phyloP scores from a whole-genome alignment of 1,140 invertebrate species.

The Leptinotarsa defecta region DNA sequence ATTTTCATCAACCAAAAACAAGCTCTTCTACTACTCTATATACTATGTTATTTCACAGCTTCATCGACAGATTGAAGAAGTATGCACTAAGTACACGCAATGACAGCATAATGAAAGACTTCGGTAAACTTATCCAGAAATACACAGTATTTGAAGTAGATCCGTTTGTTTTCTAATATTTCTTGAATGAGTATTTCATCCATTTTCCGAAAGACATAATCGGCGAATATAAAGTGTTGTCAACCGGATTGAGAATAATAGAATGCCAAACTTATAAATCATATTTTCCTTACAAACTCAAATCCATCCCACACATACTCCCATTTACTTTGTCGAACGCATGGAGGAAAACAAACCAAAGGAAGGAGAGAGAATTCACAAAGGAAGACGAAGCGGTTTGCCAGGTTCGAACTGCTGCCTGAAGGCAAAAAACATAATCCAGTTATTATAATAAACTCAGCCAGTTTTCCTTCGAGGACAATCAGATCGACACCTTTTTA shows the following conservation, averaged over 20 bases:
- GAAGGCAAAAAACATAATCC: constrained; percentile 40
- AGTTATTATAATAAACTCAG: constrained; percentile 48
- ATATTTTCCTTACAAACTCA: constrained; percentile 37
- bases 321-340: constrained; percentile 11
- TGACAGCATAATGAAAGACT: background rate
- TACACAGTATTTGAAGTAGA: constrained; percentile 12
- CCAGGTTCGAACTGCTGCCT: constrained; percentile 29
- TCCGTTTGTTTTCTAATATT: constrained; percentile 19
- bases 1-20: no score
- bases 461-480: constrained; percentile 36
- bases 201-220: constrained; percentile 17
- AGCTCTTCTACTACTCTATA: no score
- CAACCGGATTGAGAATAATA: constrained; percentile 37
- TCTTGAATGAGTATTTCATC: constrained; percentile 31
- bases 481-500: constrained; percentile 47
- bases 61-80: no score
- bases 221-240: constrained; percentile 35
- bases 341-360: constrained; percentile 9
- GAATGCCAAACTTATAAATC: constrained; percentile 40
- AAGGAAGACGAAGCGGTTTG: constrained; percentile 10
- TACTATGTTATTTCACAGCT: no score
- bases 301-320: constrained; percentile 31
- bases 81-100: no score
- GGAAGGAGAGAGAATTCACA: constrained; percentile 18
- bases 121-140: constrained; percentile 13